Evolutionary conservation across 1,140 invertebrate genomes (phyloP), one percentile per base, ranked within the genome.

Genomic region (Orchestia grillus): DNA sequence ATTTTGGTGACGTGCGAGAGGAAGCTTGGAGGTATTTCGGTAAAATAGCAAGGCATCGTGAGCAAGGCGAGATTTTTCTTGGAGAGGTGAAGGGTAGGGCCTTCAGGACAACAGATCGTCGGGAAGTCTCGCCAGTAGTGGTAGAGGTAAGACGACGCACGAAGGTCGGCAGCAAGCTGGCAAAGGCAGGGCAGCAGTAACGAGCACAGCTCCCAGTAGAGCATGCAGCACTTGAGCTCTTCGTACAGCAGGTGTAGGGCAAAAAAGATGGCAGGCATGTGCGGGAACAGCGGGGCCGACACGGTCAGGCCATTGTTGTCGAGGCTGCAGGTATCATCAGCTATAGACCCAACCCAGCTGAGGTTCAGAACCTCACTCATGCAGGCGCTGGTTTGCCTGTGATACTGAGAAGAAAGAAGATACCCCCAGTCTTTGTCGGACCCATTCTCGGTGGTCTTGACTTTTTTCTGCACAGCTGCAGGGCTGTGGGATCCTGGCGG

Each of bases 51-150:
- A 28, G 97, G 97, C 57, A 96, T 43, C 1, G 96, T 95, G 16
- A 97, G 96, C 53, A 95, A 97, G 96, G 96, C 97, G 97, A 97
- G 95, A 96, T 97, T 96, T 97, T 97, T 96, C 97, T 97, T 95
- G 96, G 97, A 91, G 96, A 96, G 90, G 96, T 97, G 97, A 97
- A 97, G 88, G 95, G 96, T 90, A 87, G 96, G 96, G 47, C 97
- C 97, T 44, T 97, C 97, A 87, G 97, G 96, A 88, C 97, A 97
- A 97, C 97, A 98, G 40, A 98, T 97, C 11, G 97, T 97, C 0
- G 99, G 99, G 97, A 98, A 99, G 97, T 99, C 99, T 96, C 98
- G 97, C 97, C 98, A 98, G 97, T 99, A 99, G 97, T 99, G 98
- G 97, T 98, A 98, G 28, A 98, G 97, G 97, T 99, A 99, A 43